A percentile compares a stretch with the other conserved stretches of the same genome.
phyloP scores from a whole-genome alignment of 2,113 vertebrate species.

The Mionectes macconnelli region DNA sequence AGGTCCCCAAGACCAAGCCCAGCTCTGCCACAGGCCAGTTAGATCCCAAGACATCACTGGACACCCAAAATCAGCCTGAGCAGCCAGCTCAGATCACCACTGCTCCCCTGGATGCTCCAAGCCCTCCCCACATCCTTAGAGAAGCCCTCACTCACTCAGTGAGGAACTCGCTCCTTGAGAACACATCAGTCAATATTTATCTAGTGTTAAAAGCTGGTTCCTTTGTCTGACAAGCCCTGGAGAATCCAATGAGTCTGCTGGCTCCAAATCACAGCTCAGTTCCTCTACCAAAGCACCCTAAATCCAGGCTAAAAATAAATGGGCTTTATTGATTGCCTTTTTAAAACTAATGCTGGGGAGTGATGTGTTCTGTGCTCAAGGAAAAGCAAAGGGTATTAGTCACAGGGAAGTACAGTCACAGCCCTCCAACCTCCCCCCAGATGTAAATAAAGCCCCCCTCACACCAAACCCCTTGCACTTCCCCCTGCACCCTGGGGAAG shows the following conservation, averaged over 20 bases:
- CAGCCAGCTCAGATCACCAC: background rate
- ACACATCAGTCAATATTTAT: background rate
- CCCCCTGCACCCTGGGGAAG: background rate
- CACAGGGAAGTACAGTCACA: background rate
- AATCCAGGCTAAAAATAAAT: constrained; percentile 38
- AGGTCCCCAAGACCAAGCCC: background rate
- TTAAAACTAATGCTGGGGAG: background rate
- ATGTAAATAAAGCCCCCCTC: background rate
- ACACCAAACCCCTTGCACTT: background rate
- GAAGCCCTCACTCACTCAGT: rapidly evolving
- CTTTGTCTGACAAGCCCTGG: background rate
- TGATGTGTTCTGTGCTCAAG: background rate
- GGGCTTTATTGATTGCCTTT: constrained; percentile 23
- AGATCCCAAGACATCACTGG: rapidly evolving
- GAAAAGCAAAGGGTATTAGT: background rate
- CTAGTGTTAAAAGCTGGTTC: background rate
- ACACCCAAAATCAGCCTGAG: rapidly evolving
- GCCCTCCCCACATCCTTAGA: background rate
- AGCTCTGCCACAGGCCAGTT: background rate
- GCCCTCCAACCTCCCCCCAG: background rate
- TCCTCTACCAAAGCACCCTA: background rate
- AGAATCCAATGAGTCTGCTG: background rate
- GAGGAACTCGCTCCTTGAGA: background rate
- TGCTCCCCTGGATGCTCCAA: rapidly evolving
- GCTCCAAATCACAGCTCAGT: background rate